Evolutionary conservation across 2,113 vertebrate species (phyloP).

Genomic region (Phylloscopus trochilus): DNA sequence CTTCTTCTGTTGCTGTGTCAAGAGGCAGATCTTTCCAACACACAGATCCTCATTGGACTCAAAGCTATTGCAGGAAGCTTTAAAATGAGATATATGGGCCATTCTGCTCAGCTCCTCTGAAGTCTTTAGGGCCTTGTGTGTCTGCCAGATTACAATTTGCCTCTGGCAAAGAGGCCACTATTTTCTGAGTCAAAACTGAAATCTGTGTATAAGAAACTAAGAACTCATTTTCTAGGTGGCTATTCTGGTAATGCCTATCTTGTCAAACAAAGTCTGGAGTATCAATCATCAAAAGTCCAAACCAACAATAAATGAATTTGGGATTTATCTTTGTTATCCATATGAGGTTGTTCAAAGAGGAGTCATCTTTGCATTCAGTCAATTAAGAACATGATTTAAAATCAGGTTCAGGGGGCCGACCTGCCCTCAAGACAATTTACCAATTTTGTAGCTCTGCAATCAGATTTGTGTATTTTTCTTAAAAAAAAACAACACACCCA

Average conservation of each 20-base stretch:
- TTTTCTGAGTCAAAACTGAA: slow-evolving; percentile 39
- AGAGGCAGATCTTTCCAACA: slow-evolving; percentile 40
- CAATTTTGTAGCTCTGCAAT: not conserved
- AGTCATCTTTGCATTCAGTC: slow-evolving; percentile 1
- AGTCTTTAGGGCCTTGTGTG: slow-evolving; percentile 57
- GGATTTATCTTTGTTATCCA: not conserved
- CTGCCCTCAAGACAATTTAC: not conserved
- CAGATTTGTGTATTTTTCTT: not conserved
- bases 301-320: not conserved
- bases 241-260: not conserved
- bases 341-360: not conserved
- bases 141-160: slow-evolving; percentile 62
- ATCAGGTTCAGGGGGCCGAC: not conserved
- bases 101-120: slow-evolving; percentile 26
- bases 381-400: slow-evolving; percentile 27
- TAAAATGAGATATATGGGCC: slow-evolving; percentile 47
- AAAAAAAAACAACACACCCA: not conserved
- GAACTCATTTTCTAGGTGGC: not conserved
- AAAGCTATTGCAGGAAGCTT: slow-evolving; percentile 41
- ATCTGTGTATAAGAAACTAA: not conserved
- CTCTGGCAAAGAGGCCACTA: slow-evolving; percentile 38
- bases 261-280: not conserved
- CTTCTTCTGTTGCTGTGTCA: slow-evolving; percentile 1
- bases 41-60: not conserved
- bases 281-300: not conserved